Conservation (phyloP, 2,113 vertebrate genomes). For the Callorhinus ursinus region DNA sequence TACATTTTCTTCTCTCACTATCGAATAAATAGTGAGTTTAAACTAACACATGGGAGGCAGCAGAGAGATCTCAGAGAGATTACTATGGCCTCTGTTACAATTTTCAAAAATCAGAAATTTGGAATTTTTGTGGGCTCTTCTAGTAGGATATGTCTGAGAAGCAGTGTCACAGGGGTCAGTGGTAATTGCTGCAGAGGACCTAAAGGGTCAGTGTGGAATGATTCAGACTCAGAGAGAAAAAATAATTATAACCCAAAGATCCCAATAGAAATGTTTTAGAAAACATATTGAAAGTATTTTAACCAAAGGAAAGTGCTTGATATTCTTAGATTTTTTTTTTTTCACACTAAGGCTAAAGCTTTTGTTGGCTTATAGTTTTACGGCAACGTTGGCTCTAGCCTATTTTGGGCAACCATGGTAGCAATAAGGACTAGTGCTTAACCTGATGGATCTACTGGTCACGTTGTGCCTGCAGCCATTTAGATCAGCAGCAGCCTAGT, state of each 20-base stretch:
- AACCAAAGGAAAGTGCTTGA: neutral
- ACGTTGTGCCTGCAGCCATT: conserved; percentile 54
- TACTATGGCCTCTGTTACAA: neutral
- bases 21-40: neutral
- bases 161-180: conserved; percentile 5
- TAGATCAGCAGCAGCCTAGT: conserved; percentile 74
- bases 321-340: neutral
- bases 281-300: conserved; percentile 44
- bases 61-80: neutral
- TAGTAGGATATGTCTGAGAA: neutral
- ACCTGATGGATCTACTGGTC: conserved; percentile 78
- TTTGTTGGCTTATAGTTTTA: conserved; percentile 9
- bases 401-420: conserved; percentile 58
- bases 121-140: neutral
- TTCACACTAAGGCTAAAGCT: neutral
- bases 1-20: neutral
- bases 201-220: conserved; percentile 4
- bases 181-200: neutral
- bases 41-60: neutral
- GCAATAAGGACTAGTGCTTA: conserved; percentile 55
- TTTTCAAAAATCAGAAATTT: neutral
- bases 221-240: neutral
- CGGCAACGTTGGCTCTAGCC: conserved; percentile 20
- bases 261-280: neutral
- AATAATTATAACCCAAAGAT: neutral